Evolutionary conservation across 2,888 invertebrate genomes (phyloP), one percentile per base, ranked within the genome.

Genomic region (Alviniconcha strummeri): DNA sequence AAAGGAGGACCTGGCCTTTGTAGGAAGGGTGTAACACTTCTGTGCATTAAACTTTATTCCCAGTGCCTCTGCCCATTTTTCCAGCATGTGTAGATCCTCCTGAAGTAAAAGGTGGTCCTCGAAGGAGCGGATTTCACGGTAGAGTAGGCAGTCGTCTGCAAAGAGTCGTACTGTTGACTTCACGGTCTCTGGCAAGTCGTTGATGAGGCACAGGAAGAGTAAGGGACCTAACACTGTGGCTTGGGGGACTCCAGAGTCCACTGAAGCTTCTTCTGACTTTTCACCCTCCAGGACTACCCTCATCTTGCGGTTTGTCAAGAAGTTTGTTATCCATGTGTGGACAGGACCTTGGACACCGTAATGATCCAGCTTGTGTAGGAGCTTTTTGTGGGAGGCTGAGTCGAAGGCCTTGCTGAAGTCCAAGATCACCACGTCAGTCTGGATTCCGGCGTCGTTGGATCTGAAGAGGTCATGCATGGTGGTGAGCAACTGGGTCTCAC

Each of bases 401-500:
- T 72, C 72, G 36, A 72, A 72, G 72, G 52, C 72, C 72, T 72
- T 72, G 36, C 72, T 72, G 19, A 72, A 72, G 36, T 72, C 72
- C 72, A 72, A 36, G 36, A 72, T 72, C 36, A 72, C 52, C 36
- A 72, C 72, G 72, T 72, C 72, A 7, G 72, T 72, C 52, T 72
- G 72, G 19, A 72, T 72, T 52, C 72, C 36, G 9, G 72, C 36
- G 19, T 72, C 72, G 52, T 19, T 4, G 72, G 72, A 72, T 13
- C 52, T 52, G 52, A 72, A 72, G 36, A 72, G n/a, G 72, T 72
- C 72, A 36, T 52, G 52, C 72, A 4, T 36, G 19, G 72, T 72
- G n/a, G 72, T 72, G 72, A 72, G 72, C 72, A 72, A 52, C 52
- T 72, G 72, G 72, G 72, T 72, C 36, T 72, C 72, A n/a, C 72